Evolutionary conservation across 2,797 vertebrate genomes (phyloP).

Genomic region (Thalassophryne amazonica): DNA sequence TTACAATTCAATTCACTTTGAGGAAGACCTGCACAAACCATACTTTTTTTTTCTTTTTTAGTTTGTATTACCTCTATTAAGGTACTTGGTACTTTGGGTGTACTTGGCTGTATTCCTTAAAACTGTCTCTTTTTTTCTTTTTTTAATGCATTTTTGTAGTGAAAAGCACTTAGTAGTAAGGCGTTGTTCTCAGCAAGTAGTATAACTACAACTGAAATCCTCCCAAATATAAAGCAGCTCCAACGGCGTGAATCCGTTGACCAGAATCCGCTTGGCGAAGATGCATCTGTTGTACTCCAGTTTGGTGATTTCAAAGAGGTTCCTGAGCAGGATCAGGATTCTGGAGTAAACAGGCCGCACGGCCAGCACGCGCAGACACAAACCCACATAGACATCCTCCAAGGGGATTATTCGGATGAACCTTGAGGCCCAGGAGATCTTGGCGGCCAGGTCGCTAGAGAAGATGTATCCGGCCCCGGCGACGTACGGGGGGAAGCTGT

Average conservation of each 20-base stretch:
- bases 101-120: too few species aligned
- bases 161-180: neutral
- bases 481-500: conserved; percentile 88
- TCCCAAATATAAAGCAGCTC: conserved; percentile 62
- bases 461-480: conserved; percentile 95
- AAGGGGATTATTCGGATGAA: conserved; percentile 85
- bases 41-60: too few species aligned
- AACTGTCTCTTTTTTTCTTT: neutral
- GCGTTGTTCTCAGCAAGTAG: conserved; percentile 51
- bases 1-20: too few species aligned
- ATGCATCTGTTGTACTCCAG: conserved; percentile 68
- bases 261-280: conserved; percentile 57
- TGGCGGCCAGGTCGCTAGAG: conserved; percentile 87
- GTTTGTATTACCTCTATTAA: too few species aligned
- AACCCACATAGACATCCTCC: conserved; percentile 94
- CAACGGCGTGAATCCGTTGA: conserved; percentile 55
- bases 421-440: conserved; percentile 88
- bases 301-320: conserved; percentile 67
- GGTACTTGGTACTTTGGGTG: too few species aligned
- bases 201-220: conserved; percentile 60
- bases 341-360: conserved; percentile 85
- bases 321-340: conserved; percentile 76
- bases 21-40: too few species aligned
- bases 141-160: neutral
- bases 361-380: conserved; percentile 87